A percentile compares a stretch with the other conserved stretches of the same genome.
Conservation (phyloP, 2,797 vertebrate species). For the Chrosomus eos region DNA sequence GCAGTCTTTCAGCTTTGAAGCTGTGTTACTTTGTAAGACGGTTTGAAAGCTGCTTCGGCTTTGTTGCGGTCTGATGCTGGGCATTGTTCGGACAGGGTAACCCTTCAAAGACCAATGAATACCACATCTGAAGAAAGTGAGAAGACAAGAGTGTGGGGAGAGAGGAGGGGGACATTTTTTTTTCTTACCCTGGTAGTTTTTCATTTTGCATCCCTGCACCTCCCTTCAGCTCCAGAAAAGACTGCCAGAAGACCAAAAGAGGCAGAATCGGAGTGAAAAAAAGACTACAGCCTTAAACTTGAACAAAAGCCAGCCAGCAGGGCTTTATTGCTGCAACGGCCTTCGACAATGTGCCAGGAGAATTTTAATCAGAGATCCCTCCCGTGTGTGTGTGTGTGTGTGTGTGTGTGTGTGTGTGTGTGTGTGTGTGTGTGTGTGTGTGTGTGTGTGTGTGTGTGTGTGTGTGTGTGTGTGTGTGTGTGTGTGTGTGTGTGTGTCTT, state of each 20-base stretch:
- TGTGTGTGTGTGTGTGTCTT: background rate
- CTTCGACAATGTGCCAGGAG: conserved; percentile 40
- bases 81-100: conserved; percentile 47
- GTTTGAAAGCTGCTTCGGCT: conserved; percentile 52
- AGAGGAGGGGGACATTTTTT: conserved; percentile 13
- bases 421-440: background rate
- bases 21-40: conserved; percentile 16
- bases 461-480: background rate
- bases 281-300: conserved; percentile 34
- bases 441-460: background rate
- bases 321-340: conserved; percentile 23
- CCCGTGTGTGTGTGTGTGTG: conserved; percentile 7
- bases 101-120: conserved; percentile 51
- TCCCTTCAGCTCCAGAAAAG: conserved; percentile 28
- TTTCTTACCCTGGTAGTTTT: conserved; percentile 29
- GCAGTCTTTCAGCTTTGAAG: conserved; percentile 13
- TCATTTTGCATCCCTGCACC: conserved; percentile 4
- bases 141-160: conserved; percentile 24
- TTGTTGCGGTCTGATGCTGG: conserved; percentile 49
- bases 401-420: no score
- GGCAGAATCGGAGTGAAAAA: background rate
- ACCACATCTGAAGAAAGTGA: conserved; percentile 39
- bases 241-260: conserved; percentile 34
- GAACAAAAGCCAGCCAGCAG: conserved; percentile 44
- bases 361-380: conserved; percentile 51